These are phyloP conservation scores for Aphelocoma coerulescens DNA, from an alignment of 2,113 vertebrate species.

Conservation along the genomic window DNA sequence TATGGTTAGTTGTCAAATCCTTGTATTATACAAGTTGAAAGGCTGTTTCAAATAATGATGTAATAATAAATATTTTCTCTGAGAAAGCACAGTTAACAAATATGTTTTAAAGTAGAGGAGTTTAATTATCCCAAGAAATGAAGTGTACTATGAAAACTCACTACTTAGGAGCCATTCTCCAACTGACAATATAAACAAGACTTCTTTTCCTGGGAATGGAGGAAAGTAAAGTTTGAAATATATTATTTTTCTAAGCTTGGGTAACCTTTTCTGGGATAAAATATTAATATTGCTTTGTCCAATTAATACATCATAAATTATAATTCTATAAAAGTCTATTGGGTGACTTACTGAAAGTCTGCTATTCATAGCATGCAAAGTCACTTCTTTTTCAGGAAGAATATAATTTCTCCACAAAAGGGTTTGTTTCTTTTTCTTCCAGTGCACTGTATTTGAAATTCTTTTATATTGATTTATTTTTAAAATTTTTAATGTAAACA, in stretches of 20 bases:
- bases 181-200: background rate
- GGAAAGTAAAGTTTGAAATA: background rate
- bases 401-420: background rate
- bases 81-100: background rate
- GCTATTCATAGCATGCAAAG: background rate
- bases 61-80: background rate
- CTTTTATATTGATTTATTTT: background rate
- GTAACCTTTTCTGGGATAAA: background rate
- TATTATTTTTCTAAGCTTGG: background rate
- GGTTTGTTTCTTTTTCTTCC: background rate
- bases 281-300: background rate
- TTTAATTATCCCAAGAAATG: background rate
- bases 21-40: background rate
- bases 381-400: background rate
- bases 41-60: background rate
- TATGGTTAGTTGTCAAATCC: background rate
- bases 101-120: background rate
- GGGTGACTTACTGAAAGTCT: background rate
- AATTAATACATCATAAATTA: background rate
- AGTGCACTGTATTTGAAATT: background rate
- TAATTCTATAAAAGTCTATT: background rate
- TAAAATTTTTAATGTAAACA: slow-evolving; percentile 10
- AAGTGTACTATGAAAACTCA: background rate
- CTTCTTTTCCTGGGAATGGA: background rate
- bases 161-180: background rate